These are phyloP conservation scores for Phrynosoma blainvillii DNA, from an alignment of 2,113 vertebrate genomes.

Conservation along the genomic window DNA sequence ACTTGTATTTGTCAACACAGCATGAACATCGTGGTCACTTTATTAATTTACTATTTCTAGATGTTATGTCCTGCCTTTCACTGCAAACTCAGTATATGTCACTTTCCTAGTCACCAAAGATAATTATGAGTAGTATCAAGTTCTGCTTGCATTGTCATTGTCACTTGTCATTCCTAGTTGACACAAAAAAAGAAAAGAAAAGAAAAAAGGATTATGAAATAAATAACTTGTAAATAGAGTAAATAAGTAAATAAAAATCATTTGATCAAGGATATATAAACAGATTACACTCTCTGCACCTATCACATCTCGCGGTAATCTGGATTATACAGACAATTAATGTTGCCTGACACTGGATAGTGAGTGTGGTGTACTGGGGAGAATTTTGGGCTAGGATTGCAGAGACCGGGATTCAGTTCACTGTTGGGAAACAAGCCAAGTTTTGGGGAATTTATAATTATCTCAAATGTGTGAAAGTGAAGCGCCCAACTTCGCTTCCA, in stretches of 20 bases:
- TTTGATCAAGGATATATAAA: too few species aligned
- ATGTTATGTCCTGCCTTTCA: neutral
- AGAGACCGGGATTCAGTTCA: too few species aligned
- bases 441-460: too few species aligned
- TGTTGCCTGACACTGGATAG: too few species aligned
- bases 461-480: too few species aligned
- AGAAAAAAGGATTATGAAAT: neutral
- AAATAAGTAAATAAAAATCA: too few species aligned
- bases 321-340: too few species aligned
- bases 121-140: neutral
- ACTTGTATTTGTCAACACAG: slow-evolving; percentile 1
- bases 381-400: neutral
- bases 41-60: neutral
- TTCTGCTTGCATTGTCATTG: neutral
- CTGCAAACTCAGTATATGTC: too few species aligned
- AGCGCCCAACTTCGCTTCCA: too few species aligned
- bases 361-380: neutral
- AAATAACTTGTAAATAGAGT: neutral
- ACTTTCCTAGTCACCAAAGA: neutral
- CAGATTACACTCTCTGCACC: too few species aligned
- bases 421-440: too few species aligned
- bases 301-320: too few species aligned
- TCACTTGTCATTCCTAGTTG: neutral
- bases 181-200: neutral
- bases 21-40: neutral